These are phyloP conservation scores for Mystacornis crossleyi DNA, from an alignment of 2,113 vertebrate genomes.

Conservation along the genomic window DNA sequence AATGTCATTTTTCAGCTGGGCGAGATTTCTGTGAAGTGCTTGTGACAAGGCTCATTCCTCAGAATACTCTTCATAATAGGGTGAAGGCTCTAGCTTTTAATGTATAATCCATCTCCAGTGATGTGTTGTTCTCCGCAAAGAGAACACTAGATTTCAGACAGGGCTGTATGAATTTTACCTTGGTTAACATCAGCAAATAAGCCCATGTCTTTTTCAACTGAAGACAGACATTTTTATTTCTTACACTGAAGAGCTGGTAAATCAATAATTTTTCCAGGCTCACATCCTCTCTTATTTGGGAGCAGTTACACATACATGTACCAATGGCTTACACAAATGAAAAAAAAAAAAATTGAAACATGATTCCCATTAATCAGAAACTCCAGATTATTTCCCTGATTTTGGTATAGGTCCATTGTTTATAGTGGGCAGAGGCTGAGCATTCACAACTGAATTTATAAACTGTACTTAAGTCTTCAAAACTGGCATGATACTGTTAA, in stretches of 20 bases:
- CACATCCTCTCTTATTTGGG: not conserved
- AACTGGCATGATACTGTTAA: not conserved
- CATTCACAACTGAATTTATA: not conserved
- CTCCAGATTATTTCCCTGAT: not conserved
- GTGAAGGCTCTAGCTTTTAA: not conserved
- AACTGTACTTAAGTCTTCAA: not conserved
- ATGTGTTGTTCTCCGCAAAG: not conserved
- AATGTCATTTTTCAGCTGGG: not conserved
- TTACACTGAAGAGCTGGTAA: not conserved
- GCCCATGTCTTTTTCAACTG: not conserved
- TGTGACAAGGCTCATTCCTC: not conserved
- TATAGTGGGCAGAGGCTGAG: not conserved
- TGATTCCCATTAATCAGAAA: not conserved
- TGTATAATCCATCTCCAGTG: not conserved
- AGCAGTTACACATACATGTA: not conserved
- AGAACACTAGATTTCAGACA: not conserved
- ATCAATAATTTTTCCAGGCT: not conserved
- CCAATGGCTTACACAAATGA: not conserved
- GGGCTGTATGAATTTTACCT: not conserved
- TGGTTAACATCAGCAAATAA: not conserved
- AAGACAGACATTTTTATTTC: not conserved
- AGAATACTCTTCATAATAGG: not conserved
- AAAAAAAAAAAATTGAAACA: not conserved
- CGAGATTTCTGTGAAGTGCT: not conserved
- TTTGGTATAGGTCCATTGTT: not conserved